Conservation (phyloP, 1,140 invertebrate genomes). For the Polyergus mexicanus region DNA sequence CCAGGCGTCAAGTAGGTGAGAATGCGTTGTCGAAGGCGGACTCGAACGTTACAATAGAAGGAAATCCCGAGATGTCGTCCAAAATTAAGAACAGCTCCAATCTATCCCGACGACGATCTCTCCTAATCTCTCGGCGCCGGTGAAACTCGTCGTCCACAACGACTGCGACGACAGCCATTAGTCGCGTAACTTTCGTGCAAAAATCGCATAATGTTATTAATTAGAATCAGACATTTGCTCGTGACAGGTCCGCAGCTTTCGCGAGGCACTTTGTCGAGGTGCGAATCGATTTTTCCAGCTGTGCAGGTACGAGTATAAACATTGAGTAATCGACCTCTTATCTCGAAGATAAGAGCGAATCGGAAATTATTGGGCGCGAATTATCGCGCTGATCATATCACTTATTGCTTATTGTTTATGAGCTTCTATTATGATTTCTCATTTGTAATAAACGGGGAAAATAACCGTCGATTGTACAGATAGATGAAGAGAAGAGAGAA, state of each 20-base stretch:
- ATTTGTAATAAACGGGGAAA: background rate
- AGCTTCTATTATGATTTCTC: background rate
- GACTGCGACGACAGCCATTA: background rate
- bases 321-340: constrained; percentile 1
- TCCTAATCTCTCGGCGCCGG: background rate
- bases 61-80: background rate
- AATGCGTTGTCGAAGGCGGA: background rate
- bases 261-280: background rate
- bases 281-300: background rate
- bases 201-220: constrained; percentile 32
- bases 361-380: background rate
- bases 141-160: constrained; percentile 25
- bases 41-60: background rate
- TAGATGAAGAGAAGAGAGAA: no score
- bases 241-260: background rate
- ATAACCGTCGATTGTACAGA: background rate
- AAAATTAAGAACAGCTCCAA: constrained; percentile 20
- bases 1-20: background rate
- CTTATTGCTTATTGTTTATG: constrained; percentile 3
- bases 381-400: constrained; percentile 13
- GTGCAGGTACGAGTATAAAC: no score
- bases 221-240: background rate
- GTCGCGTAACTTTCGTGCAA: constrained; percentile 23
- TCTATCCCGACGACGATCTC: constrained; percentile 2
- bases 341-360: no score